These are phyloP conservation scores for Andrena fulva DNA, from an alignment of 2,888 invertebrate species.

Conservation along the genomic window DNA sequence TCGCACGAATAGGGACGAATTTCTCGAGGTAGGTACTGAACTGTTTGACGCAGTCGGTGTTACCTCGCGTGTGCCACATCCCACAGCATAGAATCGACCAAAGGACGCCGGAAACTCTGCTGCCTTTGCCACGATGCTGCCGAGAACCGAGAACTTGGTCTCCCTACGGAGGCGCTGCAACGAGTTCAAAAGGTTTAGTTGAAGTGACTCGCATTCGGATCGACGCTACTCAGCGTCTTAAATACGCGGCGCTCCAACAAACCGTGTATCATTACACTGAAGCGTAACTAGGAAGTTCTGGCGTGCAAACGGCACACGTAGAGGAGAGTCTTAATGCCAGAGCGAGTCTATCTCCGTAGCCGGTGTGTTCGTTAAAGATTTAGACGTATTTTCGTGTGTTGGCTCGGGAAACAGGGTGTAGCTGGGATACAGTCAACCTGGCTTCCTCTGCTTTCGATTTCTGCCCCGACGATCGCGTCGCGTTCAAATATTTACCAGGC, in stretches of 20 bases:
- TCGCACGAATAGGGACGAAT: too few species aligned
- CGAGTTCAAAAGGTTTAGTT: constrained; percentile 1
- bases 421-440: background rate
- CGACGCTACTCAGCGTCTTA: constrained; percentile 9
- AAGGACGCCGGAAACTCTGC: too few species aligned
- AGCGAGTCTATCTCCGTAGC: constrained; percentile 7
- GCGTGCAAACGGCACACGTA: constrained; percentile 5
- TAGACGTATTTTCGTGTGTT: constrained; percentile 31
- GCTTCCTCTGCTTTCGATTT: constrained; percentile 48
- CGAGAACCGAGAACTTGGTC: too few species aligned
- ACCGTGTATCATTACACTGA: constrained; percentile 29
- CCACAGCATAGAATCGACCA: too few species aligned
- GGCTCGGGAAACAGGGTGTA: constrained; percentile 9
- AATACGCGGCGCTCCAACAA: constrained; percentile 24
- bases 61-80: too few species aligned
- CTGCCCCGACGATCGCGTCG: constrained; percentile 14
- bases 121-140: too few species aligned
- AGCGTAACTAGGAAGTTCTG: constrained; percentile 11
- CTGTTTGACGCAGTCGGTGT: too few species aligned
- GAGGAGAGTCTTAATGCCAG: constrained; percentile 11
- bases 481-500: constrained; percentile 58
- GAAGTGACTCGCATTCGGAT: constrained; percentile 8
- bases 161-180: background rate
- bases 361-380: constrained; percentile 36
- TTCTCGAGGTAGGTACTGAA: too few species aligned